Base-by-base conservation (phyloP, 2,797 vertebrate species). In the Diglossa cyanea region DNA sequence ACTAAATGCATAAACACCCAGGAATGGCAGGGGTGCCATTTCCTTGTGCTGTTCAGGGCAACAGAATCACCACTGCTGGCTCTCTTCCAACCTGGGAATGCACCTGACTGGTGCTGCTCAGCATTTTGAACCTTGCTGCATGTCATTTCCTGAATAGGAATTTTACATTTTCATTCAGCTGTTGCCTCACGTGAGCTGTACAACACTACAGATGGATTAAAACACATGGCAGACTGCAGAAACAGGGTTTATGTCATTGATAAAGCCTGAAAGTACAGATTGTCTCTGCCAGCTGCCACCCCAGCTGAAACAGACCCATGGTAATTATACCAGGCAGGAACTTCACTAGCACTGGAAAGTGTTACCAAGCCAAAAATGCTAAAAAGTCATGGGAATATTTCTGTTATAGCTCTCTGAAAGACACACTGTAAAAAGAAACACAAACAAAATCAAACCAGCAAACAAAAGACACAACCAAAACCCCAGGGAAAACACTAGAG, bases 221-320 rank as follows among this genome's bases (percentile, higher is more conserved):
- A 93, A 70, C 57, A 80, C 3, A 13, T 47, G n/a, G 70, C 85
- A 90, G 6, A 0, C 57, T 78, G 85, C 71, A 93, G 51, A 81
- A 94, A 65, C 4, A 57, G 39, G 28, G 30, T 96, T 96, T 88
- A 61, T 91, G 57, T 84, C 68, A 95, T 40, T 90, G 93, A 60
- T 86, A 90, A 90, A 94, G 68, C 71, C 94, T 35, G 75, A 48
- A 87, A 93, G 83, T 84, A 86, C 76, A 90, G 82, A 90, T 61
- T 94, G 93, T 61, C 58, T 83, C 92, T 92, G 88, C 75, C 96
- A 96, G 93, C 77, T 96, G 95, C 88, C 68, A 87, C 37, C 60
- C 17, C 92, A 93, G 81, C 65, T 94, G 86, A 88, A 86, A 76
- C 3, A 79, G 66, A 39, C 70, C 75, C 76, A 21, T 30, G 70